Base-by-base conservation (phyloP, 2,888 invertebrate species). In the Drosophila neutralis region DNA sequence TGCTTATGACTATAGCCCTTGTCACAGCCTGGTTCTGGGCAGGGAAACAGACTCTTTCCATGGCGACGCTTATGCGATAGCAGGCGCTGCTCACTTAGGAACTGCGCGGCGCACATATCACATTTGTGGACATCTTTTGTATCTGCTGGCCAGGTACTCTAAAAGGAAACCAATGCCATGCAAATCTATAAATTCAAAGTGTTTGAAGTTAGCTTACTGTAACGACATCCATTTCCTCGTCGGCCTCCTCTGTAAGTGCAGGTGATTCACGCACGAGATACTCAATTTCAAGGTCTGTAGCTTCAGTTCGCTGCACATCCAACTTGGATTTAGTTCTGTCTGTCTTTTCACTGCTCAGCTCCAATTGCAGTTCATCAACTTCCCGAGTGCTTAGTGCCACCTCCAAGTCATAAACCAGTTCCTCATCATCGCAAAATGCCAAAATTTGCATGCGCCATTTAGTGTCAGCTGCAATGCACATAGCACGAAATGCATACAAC, bases 1-100 rank as follows among this genome's bases (percentile, higher is more conserved):
- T 87, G 80, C 69, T 90, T 91, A 57, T 84, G 83, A 38, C 87
- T 87, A 48, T 92, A 91, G 18, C 80, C 75, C 49, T 79, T 80
- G 18, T 73, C 67, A 65, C 91, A 91, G 31, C 78, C 86, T 8
- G 73, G 69, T 6, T 77, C 76, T 0, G 77, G 54, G 52, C 91
- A 91, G 13, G 80, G 78, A 57, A 90, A 91, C 1, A 84, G 80
- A 24, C 74, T 59, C 10, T 84, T 65, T 13, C 89, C 91, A 48
- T 91, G 91, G 13, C 69, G 71, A 2, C 89, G 85, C 48, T 79
- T 82, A 29, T 91, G 91, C 2, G 90, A 82, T 2, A 66, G 27
- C 5, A 91, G 66, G 0, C 83, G 79, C 59, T 83, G 73, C 6
- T 76, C 63, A n/a, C 78, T 70, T 7, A 78, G 69, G 29, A 91